Conservation (phyloP, 2,888 invertebrate species). For the Clanis bilineata region DNA sequence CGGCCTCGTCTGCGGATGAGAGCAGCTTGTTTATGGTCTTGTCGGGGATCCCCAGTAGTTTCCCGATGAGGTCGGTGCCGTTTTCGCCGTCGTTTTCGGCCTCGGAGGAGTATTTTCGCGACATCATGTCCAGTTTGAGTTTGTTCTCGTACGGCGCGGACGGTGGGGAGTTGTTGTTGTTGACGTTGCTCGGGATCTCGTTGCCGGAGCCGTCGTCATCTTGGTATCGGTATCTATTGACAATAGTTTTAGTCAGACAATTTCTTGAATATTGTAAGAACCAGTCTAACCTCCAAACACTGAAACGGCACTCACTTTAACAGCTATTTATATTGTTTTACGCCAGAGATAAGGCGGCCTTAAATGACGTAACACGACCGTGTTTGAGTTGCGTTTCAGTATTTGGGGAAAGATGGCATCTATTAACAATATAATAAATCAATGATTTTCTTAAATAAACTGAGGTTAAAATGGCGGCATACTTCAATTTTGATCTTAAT, state of each 20-base stretch:
- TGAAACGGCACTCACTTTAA: too few relatives aligned
- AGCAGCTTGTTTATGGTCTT: conserved; percentile 92
- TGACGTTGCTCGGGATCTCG: conserved; percentile 75
- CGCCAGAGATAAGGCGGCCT: too few relatives aligned
- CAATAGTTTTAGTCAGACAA: background rate
- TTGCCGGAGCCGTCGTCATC: conserved; percentile 73
- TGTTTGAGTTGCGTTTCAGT: too few relatives aligned
- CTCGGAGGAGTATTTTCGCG: conserved; percentile 76
- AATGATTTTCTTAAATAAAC: too few relatives aligned
- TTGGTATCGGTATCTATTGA: conserved; percentile 65
- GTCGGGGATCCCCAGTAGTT: conserved; percentile 93
- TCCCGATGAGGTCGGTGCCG: conserved; percentile 91
- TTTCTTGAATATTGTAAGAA: background rate
- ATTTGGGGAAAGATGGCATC: too few relatives aligned
- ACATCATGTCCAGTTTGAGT: conserved; percentile 71
- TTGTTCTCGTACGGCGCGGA: conserved; percentile 81
- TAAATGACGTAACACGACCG: too few relatives aligned
- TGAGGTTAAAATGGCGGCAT: too few relatives aligned
- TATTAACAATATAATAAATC: too few relatives aligned
- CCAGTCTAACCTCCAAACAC: too few relatives aligned
- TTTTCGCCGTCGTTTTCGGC: conserved; percentile 80
- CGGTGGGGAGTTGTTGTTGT: conserved; percentile 81
- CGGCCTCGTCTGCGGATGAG: conserved; percentile 92
- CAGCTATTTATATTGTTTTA: too few relatives aligned
- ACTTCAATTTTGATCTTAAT: too few relatives aligned